These are phyloP conservation scores for Ashinkailepas kermadecensis DNA, from an alignment of 2,888 invertebrate species.

Conservation along the genomic window DNA sequence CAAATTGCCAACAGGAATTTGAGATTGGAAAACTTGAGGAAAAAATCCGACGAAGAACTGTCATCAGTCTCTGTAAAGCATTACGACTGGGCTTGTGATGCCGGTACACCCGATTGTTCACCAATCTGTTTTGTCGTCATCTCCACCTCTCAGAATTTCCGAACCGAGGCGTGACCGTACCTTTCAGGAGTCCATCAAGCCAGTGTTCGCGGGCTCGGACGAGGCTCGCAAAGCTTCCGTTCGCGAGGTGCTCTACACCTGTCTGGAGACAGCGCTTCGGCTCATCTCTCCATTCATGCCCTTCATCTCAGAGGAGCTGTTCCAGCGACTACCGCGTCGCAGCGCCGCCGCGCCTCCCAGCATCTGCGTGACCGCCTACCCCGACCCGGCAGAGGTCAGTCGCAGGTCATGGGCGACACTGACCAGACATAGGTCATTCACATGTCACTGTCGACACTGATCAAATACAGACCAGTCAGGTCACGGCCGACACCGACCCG, in stretches of 20 bases:
- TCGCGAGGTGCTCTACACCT: conserved; percentile 67
- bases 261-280: conserved; percentile 75
- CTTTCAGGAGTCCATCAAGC: conserved; percentile 73
- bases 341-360: conserved; percentile 53
- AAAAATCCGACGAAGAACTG: no score
- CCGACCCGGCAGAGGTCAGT: conserved; percentile 43
- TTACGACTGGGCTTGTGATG: no score
- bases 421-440: not conserved
- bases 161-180: no score
- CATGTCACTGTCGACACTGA: no score
- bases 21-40: no score
- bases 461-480: no score
- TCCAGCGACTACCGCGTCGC: conserved; percentile 69
- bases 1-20: no score
- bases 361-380: conserved; percentile 83
- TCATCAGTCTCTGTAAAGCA: no score
- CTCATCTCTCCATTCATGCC: conserved; percentile 96
- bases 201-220: conserved; percentile 58
- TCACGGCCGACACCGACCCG: no score
- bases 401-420: not conserved
- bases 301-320: conserved; percentile 89
- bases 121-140: no score
- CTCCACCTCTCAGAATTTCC: no score
- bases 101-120: no score
- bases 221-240: conserved; percentile 52